Base-by-base conservation (phyloP, 2,888 invertebrate genomes). In the Caenorhabditis sp. region DNA sequence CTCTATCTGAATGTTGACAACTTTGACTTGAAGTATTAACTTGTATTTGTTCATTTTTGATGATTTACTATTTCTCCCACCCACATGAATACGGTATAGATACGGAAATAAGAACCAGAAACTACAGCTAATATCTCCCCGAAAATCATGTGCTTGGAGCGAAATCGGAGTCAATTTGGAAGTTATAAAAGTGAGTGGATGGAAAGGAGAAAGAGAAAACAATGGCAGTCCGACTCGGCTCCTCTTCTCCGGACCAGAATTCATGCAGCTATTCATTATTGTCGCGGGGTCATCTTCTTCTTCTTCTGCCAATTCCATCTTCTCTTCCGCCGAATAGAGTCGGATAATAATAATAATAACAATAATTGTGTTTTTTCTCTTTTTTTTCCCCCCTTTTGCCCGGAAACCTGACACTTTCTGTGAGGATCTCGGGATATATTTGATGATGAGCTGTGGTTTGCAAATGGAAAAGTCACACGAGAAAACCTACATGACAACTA, bases 1-100 rank as follows among this genome's bases (percentile, higher is more conserved):
- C 18, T 58, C 22, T 76, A 76, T 32, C 15, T 80, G 62, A 65
- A 56, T 28, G 53, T 76, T 6, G 64, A 44, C 18, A 79, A 79
- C 61, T 82, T 82, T 37, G 61, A 82, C 24, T 13, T 82, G 37
- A 44, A 65, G 2, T 82, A 82, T 24, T 80, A 20, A 79, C 28
- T 5, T 18, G 13, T 51, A 50, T n/a, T 35, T 56, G 22, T 51
- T 50, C 18, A 40, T 20, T 47, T 18, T 3, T 18, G 47, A 47
- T 11, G 4, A 8, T 55, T 8, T 26, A 51, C 51, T 51, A 1
- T 24, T 51, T 51, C 24, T 9, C 24, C 13, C 26, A 37, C 40
- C 13, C n/a, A 40, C 5, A 47, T 9, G 18, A 47, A 47, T 47
- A 47, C 47, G 11, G 47, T 47, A 47, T 18, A 47, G 26, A 44